Evolutionary conservation across 1,140 invertebrate species (phyloP), one percentile per base, ranked within the genome.

Genomic region (Drosophila pachea): DNA sequence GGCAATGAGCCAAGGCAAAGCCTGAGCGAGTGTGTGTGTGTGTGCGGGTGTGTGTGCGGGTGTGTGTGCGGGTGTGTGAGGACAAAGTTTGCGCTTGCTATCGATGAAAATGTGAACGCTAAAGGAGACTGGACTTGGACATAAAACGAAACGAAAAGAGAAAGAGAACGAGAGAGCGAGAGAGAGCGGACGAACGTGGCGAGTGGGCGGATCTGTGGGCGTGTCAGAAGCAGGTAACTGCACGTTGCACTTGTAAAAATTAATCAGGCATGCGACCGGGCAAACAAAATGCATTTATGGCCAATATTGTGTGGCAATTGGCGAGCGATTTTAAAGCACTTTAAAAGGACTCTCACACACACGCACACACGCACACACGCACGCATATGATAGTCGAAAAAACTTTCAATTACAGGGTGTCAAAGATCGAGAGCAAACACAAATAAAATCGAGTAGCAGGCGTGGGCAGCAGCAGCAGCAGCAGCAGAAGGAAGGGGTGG

Each of bases 401-500:
- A 77, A 72, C 74, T 74, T 86, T 77, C 81, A 86, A 86, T 86
- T 86, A 86, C 77, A 81, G 68, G 73, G 81, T 86, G 81, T 86
- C 82, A 86, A 74, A 86, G 82, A 75, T 86, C 81, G 67, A 66
- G 54, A 75, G 66, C 74, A 86, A 86, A 84, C 81, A 83, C 73
- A 77, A 14, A 43, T 43, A 43, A 38, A 16, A 16, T 12, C 1
- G 35, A 31, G 7, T 2, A 16, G 16, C 7, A 29, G 29, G 38
- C 40, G 45, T 35, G 56, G 22, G 22, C 22, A 22, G 22, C 22
- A 22, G 22, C 22, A 22, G 22, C 22, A 22, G 22, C 22, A 22
- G 22, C 22, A 22, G 22, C 22, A 22, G 22, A 1, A 22, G 22
- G 1, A 22, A 22, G 22, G 3, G 22, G 22, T 2, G 22, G 22